Evolutionary conservation across 2,888 invertebrate genomes (phyloP).

Genomic region (Mimachlamys varia): DNA sequence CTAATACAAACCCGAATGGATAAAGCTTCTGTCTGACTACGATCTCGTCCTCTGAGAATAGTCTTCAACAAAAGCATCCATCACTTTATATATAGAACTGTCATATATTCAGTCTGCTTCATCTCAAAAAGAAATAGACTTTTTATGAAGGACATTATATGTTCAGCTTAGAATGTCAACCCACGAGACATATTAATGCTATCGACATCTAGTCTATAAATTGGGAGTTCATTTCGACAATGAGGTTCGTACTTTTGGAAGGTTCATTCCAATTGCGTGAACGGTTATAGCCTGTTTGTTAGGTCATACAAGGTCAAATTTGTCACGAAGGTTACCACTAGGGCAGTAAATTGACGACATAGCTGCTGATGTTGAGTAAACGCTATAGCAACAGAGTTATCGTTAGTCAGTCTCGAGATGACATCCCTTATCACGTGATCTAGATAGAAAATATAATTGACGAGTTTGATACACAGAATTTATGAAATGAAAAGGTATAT

Average conservation of each 20-base stretch:
- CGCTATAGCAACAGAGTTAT: not conserved
- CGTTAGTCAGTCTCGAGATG: not conserved
- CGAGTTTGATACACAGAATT: no score
- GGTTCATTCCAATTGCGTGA: not conserved
- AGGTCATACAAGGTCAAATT: not conserved
- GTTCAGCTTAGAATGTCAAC: not conserved
- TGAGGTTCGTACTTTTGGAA: not conserved
- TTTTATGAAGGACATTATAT: slow-evolving; percentile 11
- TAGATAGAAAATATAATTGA: no score
- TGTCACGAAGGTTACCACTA: not conserved
- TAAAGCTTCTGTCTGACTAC: not conserved
- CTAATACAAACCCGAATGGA: not conserved
- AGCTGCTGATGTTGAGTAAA: not conserved
- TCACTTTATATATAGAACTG: not conserved
- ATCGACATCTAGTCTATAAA: not conserved
- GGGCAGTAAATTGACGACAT: not conserved
- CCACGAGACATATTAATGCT: not conserved
- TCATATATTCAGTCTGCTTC: not conserved
- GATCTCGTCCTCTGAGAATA: not conserved
- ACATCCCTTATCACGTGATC: no score
- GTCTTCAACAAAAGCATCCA: not conserved
- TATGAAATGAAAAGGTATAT: no score
- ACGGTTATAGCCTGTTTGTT: not conserved
- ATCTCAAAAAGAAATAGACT: not conserved
- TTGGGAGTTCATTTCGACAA: not conserved